Evolutionary conservation across 2,888 invertebrate species (phyloP).

Genomic region (Shargacucullia verbasci): DNA sequence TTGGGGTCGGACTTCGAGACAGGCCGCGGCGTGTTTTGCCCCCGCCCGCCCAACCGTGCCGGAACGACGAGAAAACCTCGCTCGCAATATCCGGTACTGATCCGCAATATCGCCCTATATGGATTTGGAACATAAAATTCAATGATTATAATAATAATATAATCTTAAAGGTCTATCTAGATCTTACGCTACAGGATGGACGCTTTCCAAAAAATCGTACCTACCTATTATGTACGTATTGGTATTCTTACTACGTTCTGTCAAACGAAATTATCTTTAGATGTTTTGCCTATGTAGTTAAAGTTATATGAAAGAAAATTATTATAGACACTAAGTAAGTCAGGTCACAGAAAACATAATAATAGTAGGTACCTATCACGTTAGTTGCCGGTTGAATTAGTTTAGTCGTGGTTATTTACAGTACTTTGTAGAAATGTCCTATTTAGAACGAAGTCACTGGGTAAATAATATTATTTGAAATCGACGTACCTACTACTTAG

Average conservation of each 20-base stretch:
- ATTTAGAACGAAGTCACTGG: not conserved
- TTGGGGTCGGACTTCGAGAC: conserved; percentile 58
- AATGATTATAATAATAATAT: conserved; percentile 68
- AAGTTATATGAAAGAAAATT: too few species aligned
- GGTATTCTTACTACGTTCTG: conserved; percentile 14
- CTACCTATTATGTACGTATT: not conserved
- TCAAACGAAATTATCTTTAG: too few species aligned
- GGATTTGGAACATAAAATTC: conserved; percentile 74
- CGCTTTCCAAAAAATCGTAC: conserved; percentile 12
- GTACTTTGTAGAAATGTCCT: not conserved
- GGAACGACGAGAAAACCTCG: conserved; percentile 62
- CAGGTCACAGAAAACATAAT: conserved; percentile 7
- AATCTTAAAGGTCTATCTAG: conserved; percentile 32
- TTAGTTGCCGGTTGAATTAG: too few species aligned
- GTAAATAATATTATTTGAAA: conserved; percentile 3
- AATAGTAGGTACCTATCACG: not conserved
- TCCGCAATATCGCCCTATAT: conserved; percentile 71
- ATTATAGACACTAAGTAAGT: conserved; percentile 1
- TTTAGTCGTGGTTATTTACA: not conserved
- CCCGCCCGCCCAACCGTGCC: conserved; percentile 30
- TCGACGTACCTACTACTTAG: not conserved
- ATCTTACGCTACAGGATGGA: conserved; percentile 18
- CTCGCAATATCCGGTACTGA: conserved; percentile 74
- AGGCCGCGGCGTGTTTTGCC: conserved; percentile 37
- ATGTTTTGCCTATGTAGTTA: too few species aligned